Conservation (phyloP, 2,888 invertebrate species). For the Trachelus tabidus region DNA sequence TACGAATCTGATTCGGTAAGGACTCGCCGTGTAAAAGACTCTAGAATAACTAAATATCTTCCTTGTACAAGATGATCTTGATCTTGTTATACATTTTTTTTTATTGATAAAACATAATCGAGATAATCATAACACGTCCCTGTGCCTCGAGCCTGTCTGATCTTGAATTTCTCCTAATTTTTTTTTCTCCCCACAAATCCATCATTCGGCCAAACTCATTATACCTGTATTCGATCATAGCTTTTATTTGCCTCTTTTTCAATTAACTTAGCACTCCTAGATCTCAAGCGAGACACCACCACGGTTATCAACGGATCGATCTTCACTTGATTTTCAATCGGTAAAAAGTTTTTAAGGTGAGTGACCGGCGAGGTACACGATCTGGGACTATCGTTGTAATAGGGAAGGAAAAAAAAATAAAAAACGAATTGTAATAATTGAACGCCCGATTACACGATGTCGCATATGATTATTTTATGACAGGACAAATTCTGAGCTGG, state of each 20-base stretch:
- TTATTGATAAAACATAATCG: not conserved
- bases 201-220: not conserved
- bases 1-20: slow-evolving; percentile 28
- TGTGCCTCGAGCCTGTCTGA: slow-evolving; percentile 24
- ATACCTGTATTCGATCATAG: not conserved
- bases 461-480: not conserved
- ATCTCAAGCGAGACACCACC: not conserved
- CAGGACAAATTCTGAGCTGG: not conserved
- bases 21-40: slow-evolving; percentile 23
- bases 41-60: not conserved
- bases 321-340: slow-evolving; percentile 3
- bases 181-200: not conserved
- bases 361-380: not conserved
- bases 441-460: not conserved
- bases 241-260: slow-evolving; percentile 11
- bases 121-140: slow-evolving; percentile 7
- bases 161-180: not conserved
- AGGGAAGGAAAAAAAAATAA: not conserved
- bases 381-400: not conserved
- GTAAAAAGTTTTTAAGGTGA: not conserved
- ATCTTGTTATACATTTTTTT: not conserved
- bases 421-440: not conserved
- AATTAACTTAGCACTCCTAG: slow-evolving; percentile 18
- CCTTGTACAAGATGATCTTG: too few relatives aligned
- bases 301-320: slow-evolving; percentile 23